Evolutionary conservation across 2,113 vertebrate species (phyloP).

Genomic region (Labrus mixtus): DNA sequence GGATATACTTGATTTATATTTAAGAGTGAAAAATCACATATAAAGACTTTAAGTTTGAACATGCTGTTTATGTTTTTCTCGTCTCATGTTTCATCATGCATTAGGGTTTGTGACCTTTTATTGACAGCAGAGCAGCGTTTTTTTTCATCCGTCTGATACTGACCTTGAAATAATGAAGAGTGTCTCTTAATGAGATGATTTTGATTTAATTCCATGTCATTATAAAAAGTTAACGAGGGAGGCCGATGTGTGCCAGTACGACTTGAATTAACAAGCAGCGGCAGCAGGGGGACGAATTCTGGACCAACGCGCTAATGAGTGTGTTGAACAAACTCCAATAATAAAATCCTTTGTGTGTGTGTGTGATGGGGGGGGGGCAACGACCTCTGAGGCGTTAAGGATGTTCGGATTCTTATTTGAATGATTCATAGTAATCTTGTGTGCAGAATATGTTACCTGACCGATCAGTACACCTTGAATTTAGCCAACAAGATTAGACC

Average conservation of each 20-base stretch:
- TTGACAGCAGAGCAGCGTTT: neutral
- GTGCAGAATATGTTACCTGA: no score
- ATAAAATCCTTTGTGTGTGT: slow-evolving; percentile 30
- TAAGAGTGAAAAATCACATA: no score
- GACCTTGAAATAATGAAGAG: slow-evolving; percentile 16
- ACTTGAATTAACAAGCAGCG: slow-evolving; percentile 50
- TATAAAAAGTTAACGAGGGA: slow-evolving; percentile 36
- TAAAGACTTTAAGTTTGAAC: no score
- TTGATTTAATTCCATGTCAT: slow-evolving; percentile 10
- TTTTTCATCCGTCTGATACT: neutral
- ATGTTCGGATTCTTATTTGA: slow-evolving; percentile 10
- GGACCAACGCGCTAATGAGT: slow-evolving; percentile 45
- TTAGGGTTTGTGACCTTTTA: neutral
- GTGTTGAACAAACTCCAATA: slow-evolving; percentile 48
- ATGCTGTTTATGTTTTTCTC: no score
- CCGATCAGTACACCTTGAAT: no score
- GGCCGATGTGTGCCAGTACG: slow-evolving; percentile 19
- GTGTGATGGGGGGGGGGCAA: neutral
- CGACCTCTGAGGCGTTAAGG: slow-evolving; percentile 32
- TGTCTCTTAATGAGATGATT: slow-evolving; percentile 38
- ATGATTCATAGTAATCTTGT: no score
- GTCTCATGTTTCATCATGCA: no score
- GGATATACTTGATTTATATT: no score
- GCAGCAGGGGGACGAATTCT: slow-evolving; percentile 20
- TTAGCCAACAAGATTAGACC: no score